Evolutionary conservation across 2,797 vertebrate species (phyloP).

Genomic region (Cuniculus paca): DNA sequence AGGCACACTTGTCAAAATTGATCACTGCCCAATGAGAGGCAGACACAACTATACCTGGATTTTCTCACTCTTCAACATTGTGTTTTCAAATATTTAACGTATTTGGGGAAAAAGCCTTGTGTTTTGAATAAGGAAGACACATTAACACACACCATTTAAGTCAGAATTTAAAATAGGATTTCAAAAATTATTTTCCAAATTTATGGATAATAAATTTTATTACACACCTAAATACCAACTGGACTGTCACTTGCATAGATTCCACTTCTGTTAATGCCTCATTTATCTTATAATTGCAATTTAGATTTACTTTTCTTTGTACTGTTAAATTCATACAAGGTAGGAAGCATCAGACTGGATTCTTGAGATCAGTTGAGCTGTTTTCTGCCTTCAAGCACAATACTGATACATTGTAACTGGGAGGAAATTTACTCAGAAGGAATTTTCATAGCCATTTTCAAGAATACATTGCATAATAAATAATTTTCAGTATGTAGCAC

Average conservation of each 20-base stretch:
- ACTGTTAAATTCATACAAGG: conserved; percentile 7
- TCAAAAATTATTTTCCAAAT: conserved; percentile 60
- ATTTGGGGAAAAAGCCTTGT: conserved; percentile 16
- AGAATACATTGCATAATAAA: conserved; percentile 42
- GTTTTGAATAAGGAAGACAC: conserved; percentile 60
- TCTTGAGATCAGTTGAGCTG: not conserved
- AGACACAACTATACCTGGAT: conserved; percentile 48
- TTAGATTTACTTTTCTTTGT: conserved; percentile 53
- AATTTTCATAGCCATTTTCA: conserved; percentile 1
- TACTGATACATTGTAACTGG: not conserved
- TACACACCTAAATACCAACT: not conserved
- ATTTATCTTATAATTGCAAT: not conserved
- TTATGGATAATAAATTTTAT: conserved; percentile 45
- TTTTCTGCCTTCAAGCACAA: not conserved
- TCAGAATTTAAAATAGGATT: conserved; percentile 44
- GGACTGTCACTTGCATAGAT: not conserved
- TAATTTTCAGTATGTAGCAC: not conserved
- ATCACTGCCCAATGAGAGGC: not conserved
- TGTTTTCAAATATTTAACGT: conserved; percentile 68
- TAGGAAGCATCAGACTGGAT: not conserved
- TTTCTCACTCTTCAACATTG: not conserved
- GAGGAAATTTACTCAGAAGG: conserved; percentile 22
- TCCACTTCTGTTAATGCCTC: conserved; percentile 13
- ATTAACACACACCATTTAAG: conserved; percentile 46
- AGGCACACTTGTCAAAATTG: conserved; percentile 65